Base-by-base conservation (phyloP, 2,113 vertebrate genomes). In the Lamprotornis superbus region DNA sequence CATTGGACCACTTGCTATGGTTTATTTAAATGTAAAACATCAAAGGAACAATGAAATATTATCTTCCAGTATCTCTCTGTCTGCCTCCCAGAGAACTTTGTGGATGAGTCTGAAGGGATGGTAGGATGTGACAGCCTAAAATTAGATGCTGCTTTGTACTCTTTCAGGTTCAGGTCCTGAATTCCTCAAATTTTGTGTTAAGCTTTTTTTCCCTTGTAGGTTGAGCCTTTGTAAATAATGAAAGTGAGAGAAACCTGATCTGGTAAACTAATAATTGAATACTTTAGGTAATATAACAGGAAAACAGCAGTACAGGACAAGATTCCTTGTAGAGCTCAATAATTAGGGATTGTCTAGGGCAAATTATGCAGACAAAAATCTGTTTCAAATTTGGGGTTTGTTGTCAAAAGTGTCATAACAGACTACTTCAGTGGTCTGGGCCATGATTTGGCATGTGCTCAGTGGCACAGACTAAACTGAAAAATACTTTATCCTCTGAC, bases 151-250 rank as follows among this genome's bases (percentile, higher is more conserved):
- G 8, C 61, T 71, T 52, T 68, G 22, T 19, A 11, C 2, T 44
- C 10, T 37, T 76, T 37, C 67, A 46, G 22, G 9, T 39, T 80
- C n/a, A 55, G 61, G 20, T 30, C 37, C 49, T 42, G 28, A 27
- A 46, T 76, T 88, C 56, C 15, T 83, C 40, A 49, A 60, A 80
- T 27, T 40, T 60, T 47, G 3, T 28, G 24, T 49, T 17, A 42
- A 4, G 0, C 0, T 9, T 63, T 15, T 69, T 18, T 73, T 67
- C 1, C 52, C 13, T 39, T 71, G 20, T 47, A 60, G 75, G 35
- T 28, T 89, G 61, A 96, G 39, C 53, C 42, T 88, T 85, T 68
- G 67, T 95, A 80, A 90, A 37, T 87, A 96, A 92, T 55, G 33
- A 20, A 89, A 57, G 11, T 60, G 47, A 87, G 47, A 87, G 69